A percentile compares a stretch with the other conserved stretches of the same genome.
Conservation (phyloP, 2,888 invertebrate species). For the Hetaerina titia region DNA sequence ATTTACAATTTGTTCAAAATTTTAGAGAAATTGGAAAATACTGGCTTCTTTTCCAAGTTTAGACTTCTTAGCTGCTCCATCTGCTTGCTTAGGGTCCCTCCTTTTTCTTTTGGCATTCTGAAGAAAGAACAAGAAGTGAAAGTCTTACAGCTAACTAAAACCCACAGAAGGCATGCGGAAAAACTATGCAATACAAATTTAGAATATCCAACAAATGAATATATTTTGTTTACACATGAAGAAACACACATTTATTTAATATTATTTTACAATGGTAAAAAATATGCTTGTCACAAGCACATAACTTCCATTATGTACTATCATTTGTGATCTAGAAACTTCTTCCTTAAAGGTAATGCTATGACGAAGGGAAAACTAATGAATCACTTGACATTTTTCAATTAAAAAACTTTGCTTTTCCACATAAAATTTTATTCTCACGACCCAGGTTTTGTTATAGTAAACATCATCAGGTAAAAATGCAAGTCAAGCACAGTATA, state of each 20-base stretch:
- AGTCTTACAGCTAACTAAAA: not conserved
- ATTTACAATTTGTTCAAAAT: not conserved
- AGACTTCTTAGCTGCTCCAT: not conserved
- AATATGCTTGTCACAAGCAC: not conserved
- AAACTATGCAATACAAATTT: not conserved
- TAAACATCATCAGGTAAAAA: too few relatives aligned
- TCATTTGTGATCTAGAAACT: not conserved
- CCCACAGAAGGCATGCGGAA: too few relatives aligned
- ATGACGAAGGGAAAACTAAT: too few relatives aligned
- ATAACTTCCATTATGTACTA: not conserved
- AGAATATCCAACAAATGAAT: not conserved
- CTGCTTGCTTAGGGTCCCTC: not conserved
- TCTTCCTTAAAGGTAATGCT: too few relatives aligned
- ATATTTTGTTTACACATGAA: not conserved
- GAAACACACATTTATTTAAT: not conserved
- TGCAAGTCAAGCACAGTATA: too few relatives aligned
- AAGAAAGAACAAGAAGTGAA: not conserved
- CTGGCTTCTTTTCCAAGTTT: not conserved
- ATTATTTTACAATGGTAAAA: too few relatives aligned
- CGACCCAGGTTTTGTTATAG: too few relatives aligned
- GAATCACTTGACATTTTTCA: too few relatives aligned
- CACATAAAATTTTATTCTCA: too few relatives aligned
- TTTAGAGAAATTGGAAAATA: conserved; percentile 61
- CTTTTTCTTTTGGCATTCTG: conserved; percentile 46
- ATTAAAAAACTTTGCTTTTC: too few relatives aligned